Base-by-base conservation (phyloP, 2,888 invertebrate genomes). In the Scaptomyza flava region DNA sequence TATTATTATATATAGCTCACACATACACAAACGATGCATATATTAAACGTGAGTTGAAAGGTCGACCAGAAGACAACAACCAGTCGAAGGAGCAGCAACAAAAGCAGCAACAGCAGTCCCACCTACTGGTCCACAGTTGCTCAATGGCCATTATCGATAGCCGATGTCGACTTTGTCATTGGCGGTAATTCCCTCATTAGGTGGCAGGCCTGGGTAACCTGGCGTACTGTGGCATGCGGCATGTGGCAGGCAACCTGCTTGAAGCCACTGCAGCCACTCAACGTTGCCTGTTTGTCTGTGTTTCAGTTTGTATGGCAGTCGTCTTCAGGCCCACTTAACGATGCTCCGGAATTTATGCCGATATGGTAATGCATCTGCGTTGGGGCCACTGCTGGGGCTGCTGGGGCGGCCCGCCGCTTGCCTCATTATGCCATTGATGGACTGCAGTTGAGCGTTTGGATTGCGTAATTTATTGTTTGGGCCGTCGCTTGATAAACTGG, bases 391-490 rank as follows among this genome's bases (percentile, higher is more conserved):
- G 72, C 52, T 73, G 71, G 71, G 70, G 63, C 47, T 71, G 71
- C 52, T 74, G 75, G 71, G 71, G 71, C 71, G 67, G 72, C 68
- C 59, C 60, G 65, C 59, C 65, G 77, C 66, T 82, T 78, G 81
- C 84, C 84, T 84, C 84, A 88, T 84, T 79, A 89, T 85, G 83
- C 86, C 87, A 87, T 87, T 87, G 87, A 87, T 87, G 87, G 87
- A 89, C 87, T 89, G 84, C 89, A 87, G 89, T 81, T 84, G 89
- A 87, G 89, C 89, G 78, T 81, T 85, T 81, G 88, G 89, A 90
- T 90, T 90, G 90, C 89, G 91, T 90, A 90, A 90, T 90, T 90
- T 90, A 90, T 90, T 86, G 90, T 88, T 90, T 83, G 86, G 77
- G 81, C 88, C 69, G 64, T 69, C 82, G 79, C 81, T 84, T 88